phyloP scores from a whole-genome alignment of 2,888 invertebrate genomes.

The Hypercompe scribonia region DNA sequence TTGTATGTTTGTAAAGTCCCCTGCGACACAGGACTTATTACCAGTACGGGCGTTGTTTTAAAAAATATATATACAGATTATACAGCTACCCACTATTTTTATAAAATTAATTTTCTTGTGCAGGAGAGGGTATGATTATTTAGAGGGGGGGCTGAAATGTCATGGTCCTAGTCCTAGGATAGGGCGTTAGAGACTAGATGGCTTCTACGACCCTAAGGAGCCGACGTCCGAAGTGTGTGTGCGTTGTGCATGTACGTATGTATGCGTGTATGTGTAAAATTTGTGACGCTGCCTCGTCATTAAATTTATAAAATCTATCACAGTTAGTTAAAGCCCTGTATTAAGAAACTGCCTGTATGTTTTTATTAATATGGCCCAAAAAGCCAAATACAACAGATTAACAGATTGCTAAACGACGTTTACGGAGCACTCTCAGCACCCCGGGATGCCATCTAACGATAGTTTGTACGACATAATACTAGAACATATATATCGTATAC shows the following conservation, averaged over 20 bases:
- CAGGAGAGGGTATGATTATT: neutral
- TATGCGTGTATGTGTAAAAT: neutral
- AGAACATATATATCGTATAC: neutral
- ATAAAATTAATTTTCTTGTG: too few relatives aligned
- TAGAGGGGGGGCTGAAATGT: too few relatives aligned
- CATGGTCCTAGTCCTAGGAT: neutral
- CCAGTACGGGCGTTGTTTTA: too few relatives aligned
- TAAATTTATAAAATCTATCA: too few relatives aligned
- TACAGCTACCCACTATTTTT: too few relatives aligned
- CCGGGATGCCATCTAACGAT: conserved; percentile 34
- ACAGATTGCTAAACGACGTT: conserved; percentile 36
- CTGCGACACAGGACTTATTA: too few relatives aligned
- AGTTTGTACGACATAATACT: conserved; percentile 15
- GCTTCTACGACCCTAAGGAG: neutral
- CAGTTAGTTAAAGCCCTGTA: neutral
- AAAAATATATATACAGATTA: too few relatives aligned
- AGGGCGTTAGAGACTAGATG: neutral
- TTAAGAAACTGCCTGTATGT: conserved; percentile 1
- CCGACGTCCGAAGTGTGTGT: too few relatives aligned
- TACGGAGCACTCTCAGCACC: conserved; percentile 30
- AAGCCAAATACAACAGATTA: conserved; percentile 18
- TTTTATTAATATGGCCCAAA: conserved; percentile 8
- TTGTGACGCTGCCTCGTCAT: neutral
- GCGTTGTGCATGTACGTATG: too few relatives aligned
- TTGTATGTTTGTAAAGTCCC: too few relatives aligned